Evolutionary conservation across 2,888 invertebrate genomes (phyloP).

Genomic region (Selenia dentaria): DNA sequence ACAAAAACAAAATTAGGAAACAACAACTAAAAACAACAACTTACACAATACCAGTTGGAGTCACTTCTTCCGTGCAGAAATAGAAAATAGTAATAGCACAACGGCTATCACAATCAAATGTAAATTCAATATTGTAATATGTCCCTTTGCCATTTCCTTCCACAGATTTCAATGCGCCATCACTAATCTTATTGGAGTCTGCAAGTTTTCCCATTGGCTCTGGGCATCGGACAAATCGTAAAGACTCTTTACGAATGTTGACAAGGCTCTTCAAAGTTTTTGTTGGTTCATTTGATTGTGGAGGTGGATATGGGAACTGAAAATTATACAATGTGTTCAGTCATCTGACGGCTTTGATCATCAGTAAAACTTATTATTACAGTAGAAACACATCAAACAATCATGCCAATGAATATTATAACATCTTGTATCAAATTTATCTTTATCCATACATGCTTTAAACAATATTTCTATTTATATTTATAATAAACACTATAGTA

Average conservation of each 20-base stretch:
- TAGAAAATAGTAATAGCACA: conserved; percentile 98
- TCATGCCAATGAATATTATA: too few relatives aligned
- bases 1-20: too few relatives aligned
- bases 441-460: too few relatives aligned
- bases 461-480: too few relatives aligned
- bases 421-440: too few relatives aligned
- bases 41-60: conserved; percentile 93
- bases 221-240: conserved; percentile 93
- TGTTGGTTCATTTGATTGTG: conserved; percentile 98
- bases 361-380: too few relatives aligned
- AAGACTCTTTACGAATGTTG: conserved; percentile 98
- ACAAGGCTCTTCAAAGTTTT: conserved; percentile 98
- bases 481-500: too few relatives aligned
- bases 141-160: conserved; percentile 86
- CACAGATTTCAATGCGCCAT: conserved; percentile 81
- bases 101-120: conserved; percentile 97
- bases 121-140: conserved; percentile 97
- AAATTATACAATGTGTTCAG: too few relatives aligned
- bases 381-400: too few relatives aligned
- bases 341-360: too few relatives aligned
- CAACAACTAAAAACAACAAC: too few relatives aligned
- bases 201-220: conserved; percentile 86
- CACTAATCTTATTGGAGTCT: conserved; percentile 77
- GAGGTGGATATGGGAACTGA: conserved; percentile 98
- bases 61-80: conserved; percentile 97